Evolutionary conservation across 37 sponge, comb jelly and placozoan genomes (phyloP), one percentile per base, ranked within the genome.

Genomic region (Crambe crambe): DNA sequence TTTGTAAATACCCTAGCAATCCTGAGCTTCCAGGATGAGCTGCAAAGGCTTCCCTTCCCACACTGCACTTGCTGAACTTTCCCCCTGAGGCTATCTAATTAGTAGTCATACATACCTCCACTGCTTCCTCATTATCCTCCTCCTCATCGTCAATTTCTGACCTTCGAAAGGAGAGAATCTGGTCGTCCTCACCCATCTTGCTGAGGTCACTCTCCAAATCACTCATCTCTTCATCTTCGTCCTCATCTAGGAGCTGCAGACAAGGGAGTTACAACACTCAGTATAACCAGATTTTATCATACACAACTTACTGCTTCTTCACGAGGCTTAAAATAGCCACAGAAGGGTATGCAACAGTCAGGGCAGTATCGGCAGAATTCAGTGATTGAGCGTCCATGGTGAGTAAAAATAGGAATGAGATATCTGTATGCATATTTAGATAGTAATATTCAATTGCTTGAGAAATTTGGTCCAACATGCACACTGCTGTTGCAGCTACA

Each of bases 351-450:
- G 47, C 80, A 77, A 51, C 62, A 73, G 31, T 29, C 21, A 9
- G 79, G 59, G 26, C 81, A 70, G 62, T 30, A 69, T 17, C 41
- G 72, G 37, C 68, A 66, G 2, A 78, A 56, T 38, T 72, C 63
- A 1, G 64, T 40, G 40, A 85, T 35, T 3, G 69, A 61, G 1
- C 86, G 82, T 2, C 91, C 91, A 35, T 78, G 62, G 58, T 91
- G 91, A 47, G 91, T 91, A 67, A 91, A 82, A 30, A 91, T 71
- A 2, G 91, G 91, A 6, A 86, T 34, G 18, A 91, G 58, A 60
- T 82, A 91, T 17, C 90, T 90, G 68, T 8, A 43, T 71, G 41
- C 20, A 35, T 9, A 73, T 36, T n/a, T n/a, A n/a, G n/a, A n/a
- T n/a, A n/a, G n/a, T 29, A 1, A 47, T 37, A 18, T 54, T 54